Percentiles rank a stretch among this genome's conserved stretches.
phyloP scores from a whole-genome alignment of 2,888 invertebrate species.

The Phorcus lineatus region DNA sequence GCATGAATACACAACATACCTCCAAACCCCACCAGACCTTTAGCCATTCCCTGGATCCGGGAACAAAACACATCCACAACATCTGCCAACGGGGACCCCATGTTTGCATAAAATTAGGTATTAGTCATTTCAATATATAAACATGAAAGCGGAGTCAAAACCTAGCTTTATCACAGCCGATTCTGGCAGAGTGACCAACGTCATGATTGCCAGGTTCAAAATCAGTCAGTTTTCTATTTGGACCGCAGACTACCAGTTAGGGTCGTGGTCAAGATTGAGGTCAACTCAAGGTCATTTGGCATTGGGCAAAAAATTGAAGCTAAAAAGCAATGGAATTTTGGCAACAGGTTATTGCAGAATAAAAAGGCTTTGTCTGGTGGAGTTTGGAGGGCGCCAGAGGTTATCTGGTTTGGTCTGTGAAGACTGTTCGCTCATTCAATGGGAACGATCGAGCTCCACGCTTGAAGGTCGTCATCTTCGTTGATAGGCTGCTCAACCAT shows the following conservation, averaged over 20 bases:
- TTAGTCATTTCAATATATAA: too few relatives aligned
- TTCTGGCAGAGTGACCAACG: too few relatives aligned
- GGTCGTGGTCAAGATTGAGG: not conserved
- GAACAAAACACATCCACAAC: not conserved
- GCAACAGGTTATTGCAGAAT: constrained; percentile 4
- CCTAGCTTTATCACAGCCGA: too few relatives aligned
- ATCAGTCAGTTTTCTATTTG: too few relatives aligned
- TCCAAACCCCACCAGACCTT: constrained; percentile 8
- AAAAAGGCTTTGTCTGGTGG: constrained; percentile 1
- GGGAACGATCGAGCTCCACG: not conserved
- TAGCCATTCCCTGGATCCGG: not conserved
- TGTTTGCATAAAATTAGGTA: too few relatives aligned
- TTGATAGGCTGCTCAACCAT: not conserved
- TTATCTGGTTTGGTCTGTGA: constrained; percentile 14
- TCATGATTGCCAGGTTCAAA: too few relatives aligned
- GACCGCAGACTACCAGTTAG: too few relatives aligned
- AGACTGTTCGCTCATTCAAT: constrained; percentile 2
- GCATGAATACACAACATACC: not conserved
- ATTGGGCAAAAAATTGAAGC: not conserved
- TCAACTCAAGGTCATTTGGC: not conserved
- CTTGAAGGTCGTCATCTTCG: not conserved
- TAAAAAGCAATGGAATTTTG: constrained; percentile 12
- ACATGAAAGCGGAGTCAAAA: too few relatives aligned
- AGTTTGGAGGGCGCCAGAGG: constrained; percentile 11
- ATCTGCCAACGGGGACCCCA: too few relatives aligned